phyloP scores from a whole-genome alignment of 2,888 invertebrate genomes.

The Xylocampa areola region DNA sequence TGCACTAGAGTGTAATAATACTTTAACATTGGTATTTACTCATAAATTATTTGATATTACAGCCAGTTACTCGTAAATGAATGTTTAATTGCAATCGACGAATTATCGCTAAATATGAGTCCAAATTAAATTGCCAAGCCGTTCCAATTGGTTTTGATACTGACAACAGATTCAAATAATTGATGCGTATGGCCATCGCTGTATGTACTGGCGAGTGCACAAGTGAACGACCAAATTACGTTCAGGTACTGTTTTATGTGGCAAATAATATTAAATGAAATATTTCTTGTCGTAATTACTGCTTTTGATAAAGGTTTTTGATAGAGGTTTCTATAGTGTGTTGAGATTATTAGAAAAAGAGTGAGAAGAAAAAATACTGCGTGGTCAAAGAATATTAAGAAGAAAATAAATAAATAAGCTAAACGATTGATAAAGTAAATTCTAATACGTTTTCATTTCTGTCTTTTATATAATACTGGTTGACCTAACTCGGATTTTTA shows the following conservation, averaged over 20 bases:
- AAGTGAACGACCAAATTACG: slow-evolving; percentile 25
- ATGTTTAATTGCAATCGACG: slow-evolving; percentile 46
- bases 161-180: slow-evolving; percentile 67
- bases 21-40: slow-evolving; percentile 30
- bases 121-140: slow-evolving; percentile 56
- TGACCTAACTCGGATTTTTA: no score
- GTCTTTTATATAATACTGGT: no score
- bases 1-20: slow-evolving; percentile 12
- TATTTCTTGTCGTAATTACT: no score
- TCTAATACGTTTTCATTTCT: no score
- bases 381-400: no score
- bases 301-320: no score
- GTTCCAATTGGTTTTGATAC: slow-evolving; percentile 64
- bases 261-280: background rate
- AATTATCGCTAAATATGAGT: slow-evolving; percentile 56
- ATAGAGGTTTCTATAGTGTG: no score
- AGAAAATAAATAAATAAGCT: no score
- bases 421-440: no score
- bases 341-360: no score
- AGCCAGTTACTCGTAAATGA: slow-evolving; percentile 23
- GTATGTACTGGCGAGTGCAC: slow-evolving; percentile 36
- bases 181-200: slow-evolving; percentile 62
- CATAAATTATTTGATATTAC: slow-evolving; percentile 46
- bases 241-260: slow-evolving; percentile 16
- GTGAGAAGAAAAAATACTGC: no score